Conservation (phyloP, 2,888 invertebrate genomes). For the Pegoplata infirma region DNA sequence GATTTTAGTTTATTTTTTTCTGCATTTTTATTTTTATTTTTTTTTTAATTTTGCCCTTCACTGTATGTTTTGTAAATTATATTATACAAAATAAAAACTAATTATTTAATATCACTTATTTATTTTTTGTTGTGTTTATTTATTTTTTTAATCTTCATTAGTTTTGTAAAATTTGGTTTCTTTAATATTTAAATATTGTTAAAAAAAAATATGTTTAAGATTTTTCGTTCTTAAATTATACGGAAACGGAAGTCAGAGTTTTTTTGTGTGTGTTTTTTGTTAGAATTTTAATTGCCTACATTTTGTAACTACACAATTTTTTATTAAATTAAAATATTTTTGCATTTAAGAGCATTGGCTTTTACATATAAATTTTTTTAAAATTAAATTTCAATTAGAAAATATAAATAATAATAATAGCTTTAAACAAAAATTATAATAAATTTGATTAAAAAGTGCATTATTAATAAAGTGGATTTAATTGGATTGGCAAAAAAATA, state of each 20-base stretch:
- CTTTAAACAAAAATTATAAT: background rate
- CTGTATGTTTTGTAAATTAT: slow-evolving; percentile 30
- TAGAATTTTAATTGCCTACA: slow-evolving; percentile 30
- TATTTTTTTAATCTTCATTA: too few species aligned
- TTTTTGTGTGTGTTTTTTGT: background rate
- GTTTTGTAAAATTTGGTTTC: slow-evolving; percentile 29
- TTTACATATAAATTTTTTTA: background rate
- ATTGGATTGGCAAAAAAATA: slow-evolving; percentile 1
- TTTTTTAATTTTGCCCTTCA: background rate
- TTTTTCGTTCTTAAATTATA: slow-evolving; percentile 9
- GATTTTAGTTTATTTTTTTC: too few species aligned
- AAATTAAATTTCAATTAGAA: too few species aligned
- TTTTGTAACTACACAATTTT: slow-evolving; percentile 9
- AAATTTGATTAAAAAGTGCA: slow-evolving; percentile 43
- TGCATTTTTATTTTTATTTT: background rate
- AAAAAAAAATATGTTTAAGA: slow-evolving; percentile 7
- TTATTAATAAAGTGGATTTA: slow-evolving; percentile 51
- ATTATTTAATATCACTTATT: slow-evolving; percentile 46
- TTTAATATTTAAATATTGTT: background rate
- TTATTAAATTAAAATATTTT: slow-evolving; percentile 10
- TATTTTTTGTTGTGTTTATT: slow-evolving; percentile 2
- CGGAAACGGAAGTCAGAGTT: slow-evolving; percentile 45
- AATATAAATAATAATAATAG: background rate
- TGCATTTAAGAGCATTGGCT: background rate
- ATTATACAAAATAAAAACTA: slow-evolving; percentile 34